Evolutionary conservation across 64 coral and sea anemone genomes (phyloP).

Genomic region (Montipora cactus): DNA sequence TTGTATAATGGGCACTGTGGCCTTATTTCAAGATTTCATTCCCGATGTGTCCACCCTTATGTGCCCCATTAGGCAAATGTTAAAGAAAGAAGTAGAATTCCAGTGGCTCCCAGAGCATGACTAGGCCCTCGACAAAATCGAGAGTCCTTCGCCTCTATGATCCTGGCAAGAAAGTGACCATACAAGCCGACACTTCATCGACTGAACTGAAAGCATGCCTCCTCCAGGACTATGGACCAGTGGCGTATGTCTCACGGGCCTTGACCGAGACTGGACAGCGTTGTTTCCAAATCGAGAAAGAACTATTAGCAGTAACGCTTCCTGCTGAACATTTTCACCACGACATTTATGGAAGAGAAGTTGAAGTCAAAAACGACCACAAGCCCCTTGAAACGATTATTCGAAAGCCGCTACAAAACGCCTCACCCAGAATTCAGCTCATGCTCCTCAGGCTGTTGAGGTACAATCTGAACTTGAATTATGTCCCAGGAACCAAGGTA

Average conservation of each 20-base stretch:
- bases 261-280: constrained; percentile 13
- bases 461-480: too few relatives aligned
- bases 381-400: constrained; percentile 62
- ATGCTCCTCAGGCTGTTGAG: constrained; percentile 54
- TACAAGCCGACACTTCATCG: constrained; percentile 18
- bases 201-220: neutral
- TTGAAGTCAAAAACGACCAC: constrained; percentile 49
- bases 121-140: neutral
- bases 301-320: constrained; percentile 40
- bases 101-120: constrained; percentile 28
- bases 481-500: too few relatives aligned
- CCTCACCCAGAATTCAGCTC: constrained; percentile 43
- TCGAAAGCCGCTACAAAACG: constrained; percentile 38
- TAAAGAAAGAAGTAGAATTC: constrained; percentile 3
- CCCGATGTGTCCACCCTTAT: too few relatives aligned
- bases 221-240: neutral
- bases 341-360: constrained; percentile 32
- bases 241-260: constrained; percentile 12
- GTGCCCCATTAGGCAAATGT: neutral
- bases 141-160: constrained; percentile 21
- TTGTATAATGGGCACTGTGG: too few relatives aligned
- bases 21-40: too few relatives aligned
- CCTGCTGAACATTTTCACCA: constrained; percentile 46
- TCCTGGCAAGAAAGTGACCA: constrained; percentile 8
- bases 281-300: constrained; percentile 4